Evolutionary conservation across 1,140 invertebrate genomes (phyloP).

Genomic region (Aethina tumida): DNA sequence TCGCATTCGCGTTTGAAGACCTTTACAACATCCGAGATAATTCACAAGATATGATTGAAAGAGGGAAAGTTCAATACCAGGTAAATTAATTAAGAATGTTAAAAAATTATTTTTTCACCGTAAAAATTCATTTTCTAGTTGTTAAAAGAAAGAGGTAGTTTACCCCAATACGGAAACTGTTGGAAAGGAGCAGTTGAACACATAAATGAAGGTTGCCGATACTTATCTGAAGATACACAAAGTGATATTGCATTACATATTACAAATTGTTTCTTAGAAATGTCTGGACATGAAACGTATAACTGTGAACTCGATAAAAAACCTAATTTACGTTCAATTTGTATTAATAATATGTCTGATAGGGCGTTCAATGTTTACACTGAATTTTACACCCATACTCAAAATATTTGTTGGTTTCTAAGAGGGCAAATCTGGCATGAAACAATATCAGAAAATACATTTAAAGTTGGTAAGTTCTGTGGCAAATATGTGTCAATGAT

Average conservation of each 20-base stretch:
- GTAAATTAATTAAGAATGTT: too few species aligned
- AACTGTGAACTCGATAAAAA: slow-evolving; percentile 39
- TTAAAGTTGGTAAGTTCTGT: slow-evolving; percentile 26
- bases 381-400: slow-evolving; percentile 59
- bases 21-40: too few species aligned
- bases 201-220: slow-evolving; percentile 45
- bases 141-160: slow-evolving; percentile 27
- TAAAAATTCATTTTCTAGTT: too few species aligned
- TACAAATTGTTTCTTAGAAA: slow-evolving; percentile 56
- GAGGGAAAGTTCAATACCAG: too few species aligned
- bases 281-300: slow-evolving; percentile 44
- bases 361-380: slow-evolving; percentile 50
- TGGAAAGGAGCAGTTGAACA: slow-evolving; percentile 48
- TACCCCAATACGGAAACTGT: slow-evolving; percentile 50
- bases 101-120: too few species aligned
- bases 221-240: slow-evolving; percentile 49
- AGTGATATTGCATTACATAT: slow-evolving; percentile 50
- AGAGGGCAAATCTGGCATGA: slow-evolving; percentile 55
- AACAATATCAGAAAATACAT: slow-evolving; percentile 43
- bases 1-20: too few species aligned
- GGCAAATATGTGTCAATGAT: too few species aligned
- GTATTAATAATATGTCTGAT: slow-evolving; percentile 47
- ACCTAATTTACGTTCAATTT: slow-evolving; percentile 37
- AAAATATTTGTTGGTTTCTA: slow-evolving; percentile 59
- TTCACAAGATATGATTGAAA: too few species aligned